These are phyloP conservation scores for Acanthis flammea DNA, from an alignment of 2,797 vertebrate species.

Conservation along the genomic window DNA sequence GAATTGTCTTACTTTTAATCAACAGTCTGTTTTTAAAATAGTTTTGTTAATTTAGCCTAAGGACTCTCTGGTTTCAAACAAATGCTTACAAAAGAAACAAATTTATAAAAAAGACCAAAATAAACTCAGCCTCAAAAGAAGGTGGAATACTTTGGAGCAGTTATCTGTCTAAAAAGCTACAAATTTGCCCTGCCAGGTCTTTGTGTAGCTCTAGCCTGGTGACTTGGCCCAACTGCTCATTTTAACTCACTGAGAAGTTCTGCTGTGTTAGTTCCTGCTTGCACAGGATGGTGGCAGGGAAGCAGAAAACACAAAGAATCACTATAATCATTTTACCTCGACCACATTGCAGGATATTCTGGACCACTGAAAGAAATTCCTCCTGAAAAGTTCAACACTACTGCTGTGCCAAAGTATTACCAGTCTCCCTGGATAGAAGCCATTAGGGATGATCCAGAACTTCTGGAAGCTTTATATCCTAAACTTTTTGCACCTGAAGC, in stretches of 20 bases:
- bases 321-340: neutral
- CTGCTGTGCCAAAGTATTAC: slow-evolving; percentile 91
- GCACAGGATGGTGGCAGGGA: neutral
- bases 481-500: slow-evolving; percentile 81
- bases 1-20: neutral
- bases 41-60: neutral
- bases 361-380: slow-evolving; percentile 92
- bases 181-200: neutral
- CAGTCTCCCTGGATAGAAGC: slow-evolving; percentile 95
- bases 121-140: neutral
- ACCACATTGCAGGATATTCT: slow-evolving; percentile 81
- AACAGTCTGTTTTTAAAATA: neutral
- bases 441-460: slow-evolving; percentile 82
- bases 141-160: neutral
- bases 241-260: neutral
- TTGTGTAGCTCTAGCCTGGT: neutral
- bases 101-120: neutral
- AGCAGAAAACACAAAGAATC: neutral
- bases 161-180: neutral
- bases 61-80: neutral
- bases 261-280: neutral
- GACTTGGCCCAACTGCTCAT: neutral
- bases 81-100: neutral
- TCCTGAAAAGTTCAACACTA: slow-evolving; percentile 92
- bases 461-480: slow-evolving; percentile 79